Evolutionary conservation across 2,797 vertebrate genomes (phyloP).

Genomic region (Cercopithecus hamlyni): DNA sequence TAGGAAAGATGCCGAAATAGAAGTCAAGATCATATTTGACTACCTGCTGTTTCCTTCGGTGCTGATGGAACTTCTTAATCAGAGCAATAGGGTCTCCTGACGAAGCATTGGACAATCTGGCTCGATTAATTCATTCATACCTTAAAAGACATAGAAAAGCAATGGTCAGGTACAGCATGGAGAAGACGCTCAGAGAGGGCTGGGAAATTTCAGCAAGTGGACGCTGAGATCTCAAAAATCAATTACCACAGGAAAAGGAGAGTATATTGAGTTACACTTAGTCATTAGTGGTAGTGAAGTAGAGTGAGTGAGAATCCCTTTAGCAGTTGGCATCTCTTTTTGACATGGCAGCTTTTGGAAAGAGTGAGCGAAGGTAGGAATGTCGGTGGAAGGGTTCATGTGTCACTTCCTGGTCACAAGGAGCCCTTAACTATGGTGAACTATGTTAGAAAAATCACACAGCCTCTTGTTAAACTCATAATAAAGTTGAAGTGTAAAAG

Average conservation of each 20-base stretch:
- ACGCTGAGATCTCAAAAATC: background rate
- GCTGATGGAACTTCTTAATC: slow-evolving; percentile 35
- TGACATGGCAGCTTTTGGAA: background rate
- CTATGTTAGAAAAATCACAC: slow-evolving; percentile 40
- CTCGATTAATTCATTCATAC: slow-evolving; percentile 7
- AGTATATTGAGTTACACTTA: background rate
- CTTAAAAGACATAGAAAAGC: slow-evolving; percentile 58
- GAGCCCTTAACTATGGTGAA: background rate
- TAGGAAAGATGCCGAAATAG: background rate
- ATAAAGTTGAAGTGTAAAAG: background rate
- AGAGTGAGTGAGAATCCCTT: background rate
- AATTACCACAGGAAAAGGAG: background rate
- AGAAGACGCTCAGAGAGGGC: background rate
- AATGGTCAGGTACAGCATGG: background rate
- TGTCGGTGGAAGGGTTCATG: background rate
- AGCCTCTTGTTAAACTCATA: slow-evolving; percentile 40
- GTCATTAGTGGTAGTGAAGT: background rate
- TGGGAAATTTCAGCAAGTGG: background rate
- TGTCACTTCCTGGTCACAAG: slow-evolving; percentile 8
- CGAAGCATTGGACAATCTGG: background rate
- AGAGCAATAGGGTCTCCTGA: background rate
- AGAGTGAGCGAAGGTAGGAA: background rate
- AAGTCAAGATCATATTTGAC: slow-evolving; percentile 36
- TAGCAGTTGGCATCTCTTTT: slow-evolving; percentile 17
- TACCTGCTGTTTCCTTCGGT: slow-evolving; percentile 53